Evolutionary conservation across 30 jellyfish, hydroid and myxozoan species (phyloP), one percentile per base, ranked within the genome.

Genomic region (Aurelia coerulea): DNA sequence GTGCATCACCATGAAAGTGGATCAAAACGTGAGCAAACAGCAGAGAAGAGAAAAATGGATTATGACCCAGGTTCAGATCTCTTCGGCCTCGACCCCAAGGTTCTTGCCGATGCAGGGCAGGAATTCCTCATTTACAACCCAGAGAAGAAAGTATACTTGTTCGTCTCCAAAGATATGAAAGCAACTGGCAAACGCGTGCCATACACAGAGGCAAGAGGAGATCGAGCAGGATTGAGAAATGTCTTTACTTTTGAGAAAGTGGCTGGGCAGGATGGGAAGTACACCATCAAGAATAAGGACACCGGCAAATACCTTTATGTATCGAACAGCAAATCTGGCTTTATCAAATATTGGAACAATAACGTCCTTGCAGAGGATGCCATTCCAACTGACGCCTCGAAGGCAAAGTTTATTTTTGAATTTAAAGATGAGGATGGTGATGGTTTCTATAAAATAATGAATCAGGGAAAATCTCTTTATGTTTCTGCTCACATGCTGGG

Each of bases 341-440:
- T 62, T 34, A 0, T 79, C 19, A 32, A 42, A 9, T 65, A 46
- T 17, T 79, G 89, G 89, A 67, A 79, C 14, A 64, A 67, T 49
- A 79, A 79, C 15, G 63, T 79, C n/a, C 69, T 79, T 9, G 89
- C 81, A 9, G 58, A 81, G 13, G 74, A 70, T 16, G 78, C 19
- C 3, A 18, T 3, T 4, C 78, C 87, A 59, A 37, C 53, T 32
- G 68, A 59, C 2, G 77, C 16, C 51, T 16, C 17, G 31, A 15
- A 15, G 32, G 5, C 56, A 18, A 77, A 60, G 53, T 77, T 4
- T 75, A 41, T 77, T 14, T 77, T 77, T 37, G 87, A 77, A 14
- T 60, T 77, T 35, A 76, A 77, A 59, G 87, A 77, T 34, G 87
- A 77, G 3, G 87, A 77, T 60, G 87, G 87, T 9, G 79, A 77